phyloP scores from a whole-genome alignment of 2,888 invertebrate genomes.

The Theodoxus fluviatilis region DNA sequence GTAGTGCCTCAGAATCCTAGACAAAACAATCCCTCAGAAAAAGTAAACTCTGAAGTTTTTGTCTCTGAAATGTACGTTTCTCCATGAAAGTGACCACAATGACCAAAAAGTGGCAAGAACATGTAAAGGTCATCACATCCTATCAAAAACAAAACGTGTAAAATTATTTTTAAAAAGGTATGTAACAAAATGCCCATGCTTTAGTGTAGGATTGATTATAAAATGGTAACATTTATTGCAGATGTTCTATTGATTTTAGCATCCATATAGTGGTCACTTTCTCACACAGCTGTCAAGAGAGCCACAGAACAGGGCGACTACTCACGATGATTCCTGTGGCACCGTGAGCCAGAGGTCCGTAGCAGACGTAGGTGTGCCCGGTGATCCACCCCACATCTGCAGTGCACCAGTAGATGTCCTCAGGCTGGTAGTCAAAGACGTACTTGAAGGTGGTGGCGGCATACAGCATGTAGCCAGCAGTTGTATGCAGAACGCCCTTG shows the following conservation, averaged over 20 bases:
- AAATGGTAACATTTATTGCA: background rate
- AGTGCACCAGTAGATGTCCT: slow-evolving; percentile 67
- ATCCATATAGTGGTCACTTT: background rate
- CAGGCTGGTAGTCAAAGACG: slow-evolving; percentile 79
- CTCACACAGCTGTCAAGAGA: no score
- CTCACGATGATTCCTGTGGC: slow-evolving; percentile 93
- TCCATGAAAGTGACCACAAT: no score
- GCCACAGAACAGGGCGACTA: no score
- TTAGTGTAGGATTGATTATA: background rate
- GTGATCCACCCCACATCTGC: slow-evolving; percentile 75
- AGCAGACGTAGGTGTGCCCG: slow-evolving; percentile 74
- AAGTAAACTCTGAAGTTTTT: no score
- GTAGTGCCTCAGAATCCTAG: no score
- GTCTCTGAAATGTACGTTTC: no score
- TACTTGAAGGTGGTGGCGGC: slow-evolving; percentile 90
- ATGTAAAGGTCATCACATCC: no score
- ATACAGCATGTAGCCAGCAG: slow-evolving; percentile 93
- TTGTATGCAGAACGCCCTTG: slow-evolving; percentile 95
- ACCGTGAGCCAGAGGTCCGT: slow-evolving; percentile 92
- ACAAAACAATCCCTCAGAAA: no score
- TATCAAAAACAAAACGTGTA: no score
- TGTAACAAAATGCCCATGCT: no score
- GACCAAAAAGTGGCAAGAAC: no score
- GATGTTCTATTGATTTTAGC: background rate
- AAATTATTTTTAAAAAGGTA: no score